A percentile compares a stretch with the other conserved stretches of the same genome.
These are phyloP conservation scores for Python bivittatus DNA, from an alignment of 2,113 vertebrate species.

Conservation along the genomic window DNA sequence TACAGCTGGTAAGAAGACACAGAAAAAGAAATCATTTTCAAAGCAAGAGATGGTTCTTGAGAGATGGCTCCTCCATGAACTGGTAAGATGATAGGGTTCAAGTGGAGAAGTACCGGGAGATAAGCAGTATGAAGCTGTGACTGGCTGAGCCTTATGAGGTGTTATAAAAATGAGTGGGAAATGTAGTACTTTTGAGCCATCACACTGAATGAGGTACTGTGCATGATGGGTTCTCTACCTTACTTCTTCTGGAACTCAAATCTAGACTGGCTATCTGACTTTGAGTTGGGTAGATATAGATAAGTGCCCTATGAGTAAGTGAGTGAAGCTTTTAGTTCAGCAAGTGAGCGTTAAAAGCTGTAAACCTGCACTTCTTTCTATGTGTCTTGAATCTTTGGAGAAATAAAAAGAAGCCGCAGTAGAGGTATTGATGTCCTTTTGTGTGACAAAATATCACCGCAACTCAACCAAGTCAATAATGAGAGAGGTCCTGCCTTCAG, in stretches of 20 bases:
- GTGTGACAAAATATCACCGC: neutral
- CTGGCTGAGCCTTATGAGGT: neutral
- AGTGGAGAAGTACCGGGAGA: neutral
- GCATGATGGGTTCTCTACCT: neutral
- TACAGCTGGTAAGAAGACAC: neutral
- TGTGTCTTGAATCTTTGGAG: neutral
- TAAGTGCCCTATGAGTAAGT: neutral
- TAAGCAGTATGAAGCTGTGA: neutral
- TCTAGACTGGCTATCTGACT: neutral
- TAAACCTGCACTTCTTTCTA: neutral
- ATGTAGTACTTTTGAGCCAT: neutral
- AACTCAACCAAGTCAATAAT: neutral
- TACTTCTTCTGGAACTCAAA: neutral
- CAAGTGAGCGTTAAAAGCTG: neutral
- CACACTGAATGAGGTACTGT: neutral
- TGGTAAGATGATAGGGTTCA: neutral
- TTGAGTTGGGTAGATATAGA: neutral
- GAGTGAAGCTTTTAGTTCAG: neutral
- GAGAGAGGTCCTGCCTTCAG: neutral
- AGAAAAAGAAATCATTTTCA: neutral
- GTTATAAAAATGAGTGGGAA: neutral
- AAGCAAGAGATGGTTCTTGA: neutral
- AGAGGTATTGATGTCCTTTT: neutral
- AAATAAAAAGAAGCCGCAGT: neutral
- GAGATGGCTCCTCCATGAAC: neutral